phyloP scores from a whole-genome alignment of 2,888 invertebrate genomes.

The Eupithecia centaureata region DNA sequence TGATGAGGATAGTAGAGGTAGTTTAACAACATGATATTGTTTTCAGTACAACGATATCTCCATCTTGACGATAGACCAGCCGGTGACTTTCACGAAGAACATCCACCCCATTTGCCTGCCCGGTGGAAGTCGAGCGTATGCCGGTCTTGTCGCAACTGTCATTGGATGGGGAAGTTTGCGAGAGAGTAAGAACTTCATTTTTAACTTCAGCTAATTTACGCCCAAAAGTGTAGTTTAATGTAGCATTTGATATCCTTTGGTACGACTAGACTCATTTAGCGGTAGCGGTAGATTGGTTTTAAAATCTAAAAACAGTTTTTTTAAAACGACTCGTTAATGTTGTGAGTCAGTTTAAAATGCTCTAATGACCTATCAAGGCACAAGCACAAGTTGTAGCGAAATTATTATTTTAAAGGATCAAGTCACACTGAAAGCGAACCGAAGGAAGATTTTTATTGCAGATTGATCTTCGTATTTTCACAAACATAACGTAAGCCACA shows the following conservation, averaged over 20 bases:
- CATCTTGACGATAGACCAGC: conserved; percentile 90
- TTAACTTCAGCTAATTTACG: background rate
- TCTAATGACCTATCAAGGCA: too few species aligned
- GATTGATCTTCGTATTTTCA: too few species aligned
- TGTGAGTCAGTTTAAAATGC: too few species aligned
- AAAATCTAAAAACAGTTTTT: too few species aligned
- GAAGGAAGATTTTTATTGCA: background rate
- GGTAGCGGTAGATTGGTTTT: too few species aligned
- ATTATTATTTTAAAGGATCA: too few species aligned
- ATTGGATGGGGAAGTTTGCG: conserved; percentile 95
- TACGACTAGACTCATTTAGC: too few species aligned
- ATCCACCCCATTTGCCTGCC: conserved; percentile 93
- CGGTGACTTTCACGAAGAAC: conserved; percentile 88
- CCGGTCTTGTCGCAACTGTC: conserved; percentile 90
- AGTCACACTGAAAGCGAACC: background rate
- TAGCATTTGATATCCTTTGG: too few species aligned
- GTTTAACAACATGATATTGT: conserved; percentile 15
- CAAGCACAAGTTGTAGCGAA: too few species aligned
- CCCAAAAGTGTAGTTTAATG: too few species aligned
- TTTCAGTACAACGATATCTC: conserved; percentile 93
- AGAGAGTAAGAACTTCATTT: conserved; percentile 84
- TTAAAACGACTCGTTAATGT: too few species aligned
- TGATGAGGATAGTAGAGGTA: too few species aligned
- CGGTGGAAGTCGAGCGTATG: conserved; percentile 83
- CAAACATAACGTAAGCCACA: background rate